Conservation (phyloP, 2,797 vertebrate species). For the Spea hammondii region DNA sequence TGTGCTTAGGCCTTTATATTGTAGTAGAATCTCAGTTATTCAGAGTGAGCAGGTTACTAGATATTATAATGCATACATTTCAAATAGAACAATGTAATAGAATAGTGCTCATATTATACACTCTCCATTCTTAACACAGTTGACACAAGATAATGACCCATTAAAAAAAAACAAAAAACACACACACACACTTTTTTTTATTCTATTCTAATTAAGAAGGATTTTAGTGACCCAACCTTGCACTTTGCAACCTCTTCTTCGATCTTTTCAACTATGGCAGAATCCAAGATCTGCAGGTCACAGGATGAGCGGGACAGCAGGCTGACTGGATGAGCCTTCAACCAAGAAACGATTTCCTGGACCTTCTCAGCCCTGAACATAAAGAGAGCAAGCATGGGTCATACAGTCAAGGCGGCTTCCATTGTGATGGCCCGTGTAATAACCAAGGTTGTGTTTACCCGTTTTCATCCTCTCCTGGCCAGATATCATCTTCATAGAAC, state of each 20-base stretch:
- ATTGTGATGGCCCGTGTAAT: neutral
- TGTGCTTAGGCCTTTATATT: too few species aligned
- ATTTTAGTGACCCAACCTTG: constrained; percentile 73
- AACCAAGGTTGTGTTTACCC: constrained; percentile 68
- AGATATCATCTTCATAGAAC: constrained; percentile 97
- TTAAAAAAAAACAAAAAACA: neutral
- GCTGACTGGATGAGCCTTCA: constrained; percentile 90
- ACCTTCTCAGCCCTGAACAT: constrained; percentile 83
- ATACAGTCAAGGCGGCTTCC: neutral
- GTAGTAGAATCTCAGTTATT: too few species aligned
- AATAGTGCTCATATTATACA: too few species aligned
- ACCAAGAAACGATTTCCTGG: constrained; percentile 88
- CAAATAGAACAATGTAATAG: too few species aligned
- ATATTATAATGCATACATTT: too few species aligned
- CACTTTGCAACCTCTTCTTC: constrained; percentile 88
- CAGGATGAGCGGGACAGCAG: constrained; percentile 87
- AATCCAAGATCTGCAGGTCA: constrained; percentile 91
- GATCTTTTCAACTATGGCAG: constrained; percentile 88
- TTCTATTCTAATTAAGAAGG: neutral
- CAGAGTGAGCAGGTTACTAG: too few species aligned
- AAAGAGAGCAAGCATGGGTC: neutral
- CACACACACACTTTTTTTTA: neutral
- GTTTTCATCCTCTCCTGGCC: constrained; percentile 88
- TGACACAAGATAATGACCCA: neutral
- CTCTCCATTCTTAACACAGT: too few species aligned